Conservation (phyloP, 1,140 invertebrate species). For the Zaprionus camerounensis region DNA sequence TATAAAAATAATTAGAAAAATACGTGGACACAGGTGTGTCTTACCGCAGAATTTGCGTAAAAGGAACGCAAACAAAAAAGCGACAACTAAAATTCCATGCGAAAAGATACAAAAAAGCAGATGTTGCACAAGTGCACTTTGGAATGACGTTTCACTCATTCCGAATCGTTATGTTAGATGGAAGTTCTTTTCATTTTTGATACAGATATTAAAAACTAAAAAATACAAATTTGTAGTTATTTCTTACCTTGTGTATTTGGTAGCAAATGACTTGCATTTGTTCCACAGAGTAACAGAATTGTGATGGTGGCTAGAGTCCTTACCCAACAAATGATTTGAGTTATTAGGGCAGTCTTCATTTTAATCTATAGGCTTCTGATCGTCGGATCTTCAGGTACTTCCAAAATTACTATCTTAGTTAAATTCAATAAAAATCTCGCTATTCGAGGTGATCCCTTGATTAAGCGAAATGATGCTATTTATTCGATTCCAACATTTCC, state of each 20-base stretch:
- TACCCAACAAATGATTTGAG: constrained; percentile 32
- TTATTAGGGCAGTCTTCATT: constrained; percentile 56
- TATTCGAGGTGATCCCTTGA: constrained; percentile 59
- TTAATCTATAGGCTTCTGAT: constrained; percentile 47
- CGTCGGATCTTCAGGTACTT: constrained; percentile 64
- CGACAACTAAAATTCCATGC: background rate
- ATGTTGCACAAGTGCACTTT: background rate
- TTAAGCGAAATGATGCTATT: constrained; percentile 23
- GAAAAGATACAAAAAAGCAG: background rate
- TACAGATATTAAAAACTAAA: background rate
- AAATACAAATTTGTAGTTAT: background rate
- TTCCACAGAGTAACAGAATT: constrained; percentile 42
- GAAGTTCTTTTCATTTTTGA: too few species aligned
- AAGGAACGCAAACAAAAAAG: background rate
- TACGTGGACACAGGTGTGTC: constrained; percentile 13
- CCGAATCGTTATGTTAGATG: background rate
- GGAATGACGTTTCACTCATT: background rate
- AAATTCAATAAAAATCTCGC: constrained; percentile 51
- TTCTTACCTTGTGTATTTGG: constrained; percentile 51
- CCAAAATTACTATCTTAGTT: constrained; percentile 33
- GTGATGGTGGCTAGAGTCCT: constrained; percentile 32
- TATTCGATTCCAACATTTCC: constrained; percentile 23
- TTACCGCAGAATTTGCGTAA: background rate
- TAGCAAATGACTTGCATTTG: constrained; percentile 36
- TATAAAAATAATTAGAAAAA: constrained; percentile 4